Conservation (phyloP, 2,797 vertebrate genomes). For the Simalia tracyae region DNA sequence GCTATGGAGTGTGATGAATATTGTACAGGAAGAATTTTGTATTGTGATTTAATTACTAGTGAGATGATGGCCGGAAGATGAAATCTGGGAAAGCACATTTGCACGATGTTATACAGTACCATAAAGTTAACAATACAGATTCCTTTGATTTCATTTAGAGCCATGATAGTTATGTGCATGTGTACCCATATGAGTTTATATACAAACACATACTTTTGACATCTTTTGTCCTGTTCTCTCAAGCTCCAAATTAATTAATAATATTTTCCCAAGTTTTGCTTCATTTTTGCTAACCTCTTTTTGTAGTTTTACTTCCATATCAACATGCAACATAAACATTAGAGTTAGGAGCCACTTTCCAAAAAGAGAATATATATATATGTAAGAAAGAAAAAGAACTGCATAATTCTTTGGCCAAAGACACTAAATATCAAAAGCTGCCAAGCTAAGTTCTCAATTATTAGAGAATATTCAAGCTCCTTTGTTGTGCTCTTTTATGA, state of each 20-base stretch:
- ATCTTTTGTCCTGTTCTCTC: constrained; percentile 28
- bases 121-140: not conserved
- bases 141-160: not conserved
- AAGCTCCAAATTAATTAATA: not conserved
- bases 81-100: not conserved
- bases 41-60: not conserved
- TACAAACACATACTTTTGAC: constrained; percentile 7
- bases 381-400: not conserved
- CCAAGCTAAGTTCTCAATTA: not conserved
- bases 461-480: not conserved
- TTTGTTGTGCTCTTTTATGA: not conserved
- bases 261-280: not conserved
- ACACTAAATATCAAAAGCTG: not conserved
- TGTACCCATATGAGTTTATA: not conserved
- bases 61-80: not conserved
- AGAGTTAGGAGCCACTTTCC: not conserved
- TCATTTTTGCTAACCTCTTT: not conserved
- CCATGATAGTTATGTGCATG: not conserved
- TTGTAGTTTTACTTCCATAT: constrained; percentile 33
- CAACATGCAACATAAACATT: constrained; percentile 3
- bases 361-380: not conserved
- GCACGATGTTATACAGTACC: not conserved
- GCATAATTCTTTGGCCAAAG: not conserved
- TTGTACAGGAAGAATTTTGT: not conserved
- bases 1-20: not conserved